These are phyloP conservation scores for Himantopus leucocephalus DNA, from an alignment of 2,113 vertebrate species.

Conservation along the genomic window DNA sequence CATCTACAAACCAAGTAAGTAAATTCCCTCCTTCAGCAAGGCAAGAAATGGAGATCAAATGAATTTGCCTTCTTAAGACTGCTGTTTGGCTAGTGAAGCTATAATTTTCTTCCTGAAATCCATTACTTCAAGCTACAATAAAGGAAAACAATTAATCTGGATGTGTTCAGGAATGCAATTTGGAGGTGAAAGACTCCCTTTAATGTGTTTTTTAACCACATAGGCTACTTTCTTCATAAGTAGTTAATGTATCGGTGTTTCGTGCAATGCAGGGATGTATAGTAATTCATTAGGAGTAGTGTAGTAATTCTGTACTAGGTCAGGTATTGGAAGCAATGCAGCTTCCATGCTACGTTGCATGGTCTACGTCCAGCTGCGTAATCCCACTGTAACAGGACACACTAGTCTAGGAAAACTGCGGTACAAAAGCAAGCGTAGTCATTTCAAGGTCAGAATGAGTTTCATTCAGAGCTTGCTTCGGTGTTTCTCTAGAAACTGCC, in stretches of 20 bases:
- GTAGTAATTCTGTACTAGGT: not conserved
- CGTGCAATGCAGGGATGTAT: not conserved
- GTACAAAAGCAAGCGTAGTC: not conserved
- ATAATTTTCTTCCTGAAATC: not conserved
- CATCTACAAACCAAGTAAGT: not conserved
- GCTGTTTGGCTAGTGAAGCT: not conserved
- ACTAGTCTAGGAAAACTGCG: not conserved
- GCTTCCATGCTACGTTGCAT: not conserved
- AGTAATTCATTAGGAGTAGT: not conserved
- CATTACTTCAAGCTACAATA: not conserved
- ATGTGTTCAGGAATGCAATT: not conserved
- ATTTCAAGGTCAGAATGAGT: not conserved
- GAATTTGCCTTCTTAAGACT: not conserved
- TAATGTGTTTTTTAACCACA: not conserved
- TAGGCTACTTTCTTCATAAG: not conserved
- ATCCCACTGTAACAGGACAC: not conserved
- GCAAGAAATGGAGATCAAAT: not conserved
- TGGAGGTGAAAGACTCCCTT: not conserved
- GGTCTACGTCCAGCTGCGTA: not conserved
- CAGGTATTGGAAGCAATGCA: not conserved
- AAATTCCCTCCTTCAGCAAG: not conserved
- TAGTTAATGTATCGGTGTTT: not conserved
- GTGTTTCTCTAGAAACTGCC: not conserved
- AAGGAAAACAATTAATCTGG: not conserved
- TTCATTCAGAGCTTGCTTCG: not conserved